Evolutionary conservation across 2,888 invertebrate genomes (phyloP), one percentile per base, ranked within the genome.

Genomic region (Dorcus hopei): DNA sequence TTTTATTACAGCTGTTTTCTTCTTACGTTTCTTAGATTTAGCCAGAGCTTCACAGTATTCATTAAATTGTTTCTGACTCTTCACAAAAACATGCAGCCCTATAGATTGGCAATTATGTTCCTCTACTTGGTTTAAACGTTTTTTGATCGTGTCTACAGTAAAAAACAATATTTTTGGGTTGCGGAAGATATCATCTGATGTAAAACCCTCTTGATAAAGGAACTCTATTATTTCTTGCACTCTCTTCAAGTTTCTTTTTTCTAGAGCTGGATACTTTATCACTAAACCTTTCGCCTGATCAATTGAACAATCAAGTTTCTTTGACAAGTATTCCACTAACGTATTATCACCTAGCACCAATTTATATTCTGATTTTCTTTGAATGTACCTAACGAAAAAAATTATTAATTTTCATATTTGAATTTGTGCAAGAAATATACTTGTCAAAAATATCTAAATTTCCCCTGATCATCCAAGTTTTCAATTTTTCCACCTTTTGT

Each of bases 381-480:
- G 69, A n/a, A 76, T 66, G 43, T 77, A 75, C 14, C 80, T 80
- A 45, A 19, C 26, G n/a, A 52, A 56, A 53, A 49, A 45, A 47
- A 38, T 40, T 19, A 38, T 56, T 42, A 52, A 57, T 41, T 38
- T 3, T 40, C 14, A 50, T 42, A 48, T 38, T 38, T 40, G 14
- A 40, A 49, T 39, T 41, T 14, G 14, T 52, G 38, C 16, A 16
- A 26, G 47, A 38, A 52, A 65, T 68, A 63, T 74, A 80, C 81
- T 67, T 78, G 59, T 75, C 64, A 59, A 80, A 74, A 50, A 73
- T 70, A 54, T 70, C 65, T 23, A 65, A 61, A 48, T 72, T 68
- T 40, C 77, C 76, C 43, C 81, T 70, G 33, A 81, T 72, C 79
- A 81, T 80, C 82, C 82, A 82, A 2, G 81, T 78, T 67, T 80